Conservation (phyloP, 2,113 vertebrate species). For the Vulpes ferrilata region DNA sequence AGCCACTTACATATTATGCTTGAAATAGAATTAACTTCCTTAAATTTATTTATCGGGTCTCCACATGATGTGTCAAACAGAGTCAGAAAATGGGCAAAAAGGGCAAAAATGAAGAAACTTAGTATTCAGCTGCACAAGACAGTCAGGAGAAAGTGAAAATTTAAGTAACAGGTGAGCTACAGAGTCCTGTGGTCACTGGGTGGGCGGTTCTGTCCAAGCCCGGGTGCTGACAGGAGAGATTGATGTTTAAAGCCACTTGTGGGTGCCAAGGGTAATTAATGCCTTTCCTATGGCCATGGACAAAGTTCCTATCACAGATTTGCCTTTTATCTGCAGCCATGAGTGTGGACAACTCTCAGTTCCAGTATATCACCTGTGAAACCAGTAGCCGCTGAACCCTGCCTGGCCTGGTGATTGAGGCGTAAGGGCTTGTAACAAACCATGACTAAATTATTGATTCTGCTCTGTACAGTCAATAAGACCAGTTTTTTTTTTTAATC, state of each 20-base stretch:
- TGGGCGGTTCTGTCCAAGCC: not conserved
- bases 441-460: not conserved
- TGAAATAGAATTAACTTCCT: conserved; percentile 44
- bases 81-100: conserved; percentile 26
- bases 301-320: not conserved
- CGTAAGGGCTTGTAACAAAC: not conserved
- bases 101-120: not conserved
- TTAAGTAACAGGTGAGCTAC: rapidly evolving
- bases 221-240: not conserved
- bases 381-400: rapidly evolving
- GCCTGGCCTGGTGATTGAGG: not conserved
- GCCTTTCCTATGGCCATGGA: not conserved
- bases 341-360: not conserved
- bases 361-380: not conserved
- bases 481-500: not conserved
- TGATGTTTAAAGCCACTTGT: not conserved
- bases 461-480: not conserved
- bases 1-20: not conserved
- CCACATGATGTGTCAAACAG: not conserved
- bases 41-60: not conserved
- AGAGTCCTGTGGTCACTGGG: too few relatives aligned
- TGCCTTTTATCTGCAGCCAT: not conserved
- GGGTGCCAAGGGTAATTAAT: not conserved
- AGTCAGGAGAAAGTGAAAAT: not conserved
- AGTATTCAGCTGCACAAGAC: not conserved